Evolutionary conservation across 2,888 invertebrate species (phyloP), one percentile per base, ranked within the genome.

Genomic region (Scaptomyza caliginosa): DNA sequence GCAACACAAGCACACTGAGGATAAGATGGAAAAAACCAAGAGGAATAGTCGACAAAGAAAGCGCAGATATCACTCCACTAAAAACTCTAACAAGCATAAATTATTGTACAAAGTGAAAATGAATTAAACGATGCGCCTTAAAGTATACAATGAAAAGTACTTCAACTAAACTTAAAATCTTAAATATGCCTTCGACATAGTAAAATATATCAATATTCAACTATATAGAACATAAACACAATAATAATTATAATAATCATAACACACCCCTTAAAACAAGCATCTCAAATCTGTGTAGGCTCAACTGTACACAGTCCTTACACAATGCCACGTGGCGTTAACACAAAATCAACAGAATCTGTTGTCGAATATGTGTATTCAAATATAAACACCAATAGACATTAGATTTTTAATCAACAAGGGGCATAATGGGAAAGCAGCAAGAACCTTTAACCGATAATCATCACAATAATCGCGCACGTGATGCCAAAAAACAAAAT

Each of bases 401-500:
- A 62, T 66, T 45, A 40, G 66, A 75, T 75, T 75, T 77, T 73
- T 57, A 57, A 66, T 60, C 74, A 63, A 64, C 75, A 63, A 55
- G 49, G 13, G 17, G 32, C 46, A 59, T 62, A 73, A 78, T 72
- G 68, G 63, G 40, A 66, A 64, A 59, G 38, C 30, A 28, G 16
- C 17, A n/a, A 26, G 51, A 51, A 23, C 59, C 68, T 45, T 51
- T 46, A 38, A 49, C 50, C 50, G 77, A 82, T 85, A 85, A 87
- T 87, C 71, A 87, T 68, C 76, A 58, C 73, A 72, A 74, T 76
- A 78, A 69, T 52, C 63, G 67, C 54, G 80, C 84, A 86, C 87
- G 87, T 82, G 86, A 75, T 69, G 58, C 59, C 17, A 66, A 71
- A 66, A 71, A 16, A 32, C 3, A 1, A 34, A 34, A 74, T 86